These are phyloP conservation scores for Clarias platycephalus DNA, from an alignment of 2,797 vertebrate genomes.

Conservation along the genomic window DNA sequence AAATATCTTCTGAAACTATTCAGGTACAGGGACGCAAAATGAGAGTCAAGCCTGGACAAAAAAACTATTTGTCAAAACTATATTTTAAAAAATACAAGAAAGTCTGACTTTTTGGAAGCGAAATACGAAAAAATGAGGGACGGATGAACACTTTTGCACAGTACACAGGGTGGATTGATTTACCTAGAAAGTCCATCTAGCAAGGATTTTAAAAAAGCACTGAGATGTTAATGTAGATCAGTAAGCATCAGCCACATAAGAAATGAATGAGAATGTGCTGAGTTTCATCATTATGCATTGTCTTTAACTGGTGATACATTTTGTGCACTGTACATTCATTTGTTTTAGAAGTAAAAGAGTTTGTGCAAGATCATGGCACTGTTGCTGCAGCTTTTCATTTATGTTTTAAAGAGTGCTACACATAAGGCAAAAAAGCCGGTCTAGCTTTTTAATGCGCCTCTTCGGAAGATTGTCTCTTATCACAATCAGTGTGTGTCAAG, in stretches of 20 bases:
- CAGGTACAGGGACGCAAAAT: too few relatives aligned
- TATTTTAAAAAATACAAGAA: too few relatives aligned
- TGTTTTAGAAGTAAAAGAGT: conserved; percentile 1
- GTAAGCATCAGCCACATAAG: background rate
- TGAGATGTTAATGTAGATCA: background rate
- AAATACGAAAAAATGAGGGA: too few relatives aligned
- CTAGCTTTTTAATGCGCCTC: conserved; percentile 9
- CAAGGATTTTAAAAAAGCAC: background rate
- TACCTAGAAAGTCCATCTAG: background rate
- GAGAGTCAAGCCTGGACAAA: too few relatives aligned
- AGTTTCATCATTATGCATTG: background rate
- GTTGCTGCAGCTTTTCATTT: background rate
- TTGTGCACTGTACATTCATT: conserved; percentile 25
- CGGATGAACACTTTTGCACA: too few relatives aligned
- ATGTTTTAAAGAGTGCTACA: background rate
- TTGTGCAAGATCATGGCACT: conserved; percentile 13
- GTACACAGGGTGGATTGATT: background rate
- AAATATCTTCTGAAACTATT: too few relatives aligned
- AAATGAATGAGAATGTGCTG: background rate
- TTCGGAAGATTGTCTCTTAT: conserved; percentile 18
- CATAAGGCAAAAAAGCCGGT: background rate
- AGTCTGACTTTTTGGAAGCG: too few relatives aligned
- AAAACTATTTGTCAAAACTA: too few relatives aligned
- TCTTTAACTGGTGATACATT: background rate
- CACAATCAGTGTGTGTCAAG: conserved; percentile 17